Evolutionary conservation across 2,888 invertebrate species (phyloP), one percentile per base, ranked within the genome.

Genomic region (Lepetodrilus schrolli): DNA sequence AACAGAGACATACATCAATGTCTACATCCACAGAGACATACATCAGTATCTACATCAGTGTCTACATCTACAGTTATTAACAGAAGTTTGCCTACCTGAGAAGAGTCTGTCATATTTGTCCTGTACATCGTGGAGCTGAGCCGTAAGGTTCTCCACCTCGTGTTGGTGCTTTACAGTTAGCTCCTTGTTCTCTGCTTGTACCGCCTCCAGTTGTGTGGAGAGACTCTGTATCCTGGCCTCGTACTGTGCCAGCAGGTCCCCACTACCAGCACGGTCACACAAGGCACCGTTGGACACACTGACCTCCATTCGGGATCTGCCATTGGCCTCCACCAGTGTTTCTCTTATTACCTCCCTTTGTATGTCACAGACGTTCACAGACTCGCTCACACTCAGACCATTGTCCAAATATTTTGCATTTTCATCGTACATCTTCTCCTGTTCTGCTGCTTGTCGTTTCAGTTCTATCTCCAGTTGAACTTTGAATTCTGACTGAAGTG

Each of bases 391-490:
- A 17, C 17, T 13, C 17, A 30, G 58, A 30, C 10, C 30, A 34
- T 26, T 17, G 8, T 30, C n/a, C n/a, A 58, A 30, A n/a, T 58
- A 30, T 26, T 58, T 58, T 17, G 34, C 34, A 26, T 58, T 58
- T 58, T 58, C 58, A n/a, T 58, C 58, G 5, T 58, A 34, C 10
- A 30, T 58, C 34, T 23, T 58, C 7, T n/a, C 26, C 17, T 85
- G 66, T 50, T 84, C 84, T 43, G 84, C 83, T 17, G 84, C 83
- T 26, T 83, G 83, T 34, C 83, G 79, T 71, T 83, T 82, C 36
- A 87, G 74, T 74, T 87, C 86, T 43, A 85, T 80, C 21, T 85
- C 83, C 50, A 87, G 73, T 72, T 86, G 85, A 47, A 85, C 80
- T 66, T 80, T 78, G 71, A 84, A 84, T 73, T 85, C 84, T 21